Conservation (phyloP, 2,888 invertebrate genomes). For the Hedya salicella region DNA sequence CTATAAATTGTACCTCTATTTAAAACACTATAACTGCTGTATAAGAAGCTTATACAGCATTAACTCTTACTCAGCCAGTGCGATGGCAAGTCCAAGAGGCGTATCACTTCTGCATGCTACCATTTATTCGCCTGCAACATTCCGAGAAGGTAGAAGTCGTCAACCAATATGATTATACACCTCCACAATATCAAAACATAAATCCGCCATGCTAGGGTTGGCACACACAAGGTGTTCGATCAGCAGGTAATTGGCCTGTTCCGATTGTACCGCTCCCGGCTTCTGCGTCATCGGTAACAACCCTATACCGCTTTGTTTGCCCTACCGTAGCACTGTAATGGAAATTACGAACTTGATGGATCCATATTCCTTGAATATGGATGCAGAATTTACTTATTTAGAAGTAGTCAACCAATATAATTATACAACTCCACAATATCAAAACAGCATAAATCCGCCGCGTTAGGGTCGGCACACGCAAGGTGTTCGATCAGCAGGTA, state of each 20-base stretch:
- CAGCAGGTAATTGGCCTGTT: constrained; percentile 71
- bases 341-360: too few species aligned
- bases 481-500: constrained; percentile 75
- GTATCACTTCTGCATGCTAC: too few species aligned
- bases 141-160: neutral
- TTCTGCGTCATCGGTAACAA: constrained; percentile 46
- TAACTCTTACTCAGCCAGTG: too few species aligned
- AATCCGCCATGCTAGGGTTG: constrained; percentile 38
- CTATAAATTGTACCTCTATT: too few species aligned
- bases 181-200: constrained; percentile 3
- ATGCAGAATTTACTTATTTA: too few species aligned
- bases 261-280: constrained; percentile 63
- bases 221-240: constrained; percentile 74
- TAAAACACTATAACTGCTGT: too few species aligned
- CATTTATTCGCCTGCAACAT: too few species aligned
- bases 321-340: neutral
- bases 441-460: constrained; percentile 12
- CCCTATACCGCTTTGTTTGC: constrained; percentile 52
- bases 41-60: too few species aligned
- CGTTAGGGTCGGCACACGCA: constrained; percentile 55
- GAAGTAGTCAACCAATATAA: neutral
- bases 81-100: too few species aligned
- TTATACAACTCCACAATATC: constrained; percentile 4
- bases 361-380: too few species aligned
- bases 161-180: constrained; percentile 2